Evolutionary conservation across 1,140 invertebrate species (phyloP).

Genomic region (Zaprionus nigranus): DNA sequence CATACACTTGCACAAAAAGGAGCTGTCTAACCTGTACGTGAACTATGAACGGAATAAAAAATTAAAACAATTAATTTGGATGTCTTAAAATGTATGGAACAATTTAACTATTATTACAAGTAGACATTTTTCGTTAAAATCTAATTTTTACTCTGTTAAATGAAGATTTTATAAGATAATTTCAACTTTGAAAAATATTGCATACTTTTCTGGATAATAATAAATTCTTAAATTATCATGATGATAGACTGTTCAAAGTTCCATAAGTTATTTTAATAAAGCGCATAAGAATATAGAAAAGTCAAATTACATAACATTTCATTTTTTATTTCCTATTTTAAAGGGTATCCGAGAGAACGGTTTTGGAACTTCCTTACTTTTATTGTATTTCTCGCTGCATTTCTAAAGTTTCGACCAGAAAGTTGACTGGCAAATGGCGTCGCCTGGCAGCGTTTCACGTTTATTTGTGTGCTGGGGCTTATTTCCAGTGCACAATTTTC

Average conservation of each 20-base stretch:
- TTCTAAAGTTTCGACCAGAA: slow-evolving; percentile 42
- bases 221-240: background rate
- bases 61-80: background rate
- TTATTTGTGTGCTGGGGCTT: slow-evolving; percentile 77
- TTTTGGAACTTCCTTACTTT: background rate
- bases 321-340: background rate
- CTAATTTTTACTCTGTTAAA: no score
- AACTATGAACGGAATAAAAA: background rate
- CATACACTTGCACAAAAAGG: slow-evolving; percentile 32
- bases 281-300: background rate
- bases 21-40: background rate
- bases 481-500: slow-evolving; percentile 72
- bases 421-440: slow-evolving; percentile 59
- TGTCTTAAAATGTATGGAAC: no score
- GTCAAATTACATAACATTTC: background rate
- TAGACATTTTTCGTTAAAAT: background rate
- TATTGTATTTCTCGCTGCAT: slow-evolving; percentile 17
- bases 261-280: no score
- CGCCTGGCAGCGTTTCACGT: slow-evolving; percentile 30
- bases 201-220: background rate
- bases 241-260: background rate
- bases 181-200: background rate
- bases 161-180: no score
- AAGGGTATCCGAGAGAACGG: background rate
- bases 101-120: background rate